These are phyloP conservation scores for Misgurnus mizolepis DNA, from an alignment of 2,113 vertebrate species.

Conservation along the genomic window DNA sequence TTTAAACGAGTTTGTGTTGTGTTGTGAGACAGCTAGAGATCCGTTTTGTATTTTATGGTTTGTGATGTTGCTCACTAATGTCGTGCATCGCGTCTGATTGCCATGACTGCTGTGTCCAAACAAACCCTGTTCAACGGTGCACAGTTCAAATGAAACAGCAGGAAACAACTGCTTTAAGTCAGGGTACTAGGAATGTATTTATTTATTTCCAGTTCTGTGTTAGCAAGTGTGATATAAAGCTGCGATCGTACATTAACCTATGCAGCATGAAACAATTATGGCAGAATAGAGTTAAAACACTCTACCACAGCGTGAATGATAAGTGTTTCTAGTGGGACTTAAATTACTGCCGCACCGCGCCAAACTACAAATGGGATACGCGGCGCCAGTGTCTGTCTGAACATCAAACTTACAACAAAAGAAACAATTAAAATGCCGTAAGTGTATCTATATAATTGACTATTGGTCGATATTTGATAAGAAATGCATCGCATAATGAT, in stretches of 20 bases:
- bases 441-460: conserved; percentile 19
- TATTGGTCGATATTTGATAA: background rate
- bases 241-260: background rate
- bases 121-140: conserved; percentile 4
- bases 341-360: conserved; percentile 57
- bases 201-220: background rate
- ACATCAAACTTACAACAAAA: background rate
- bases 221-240: background rate
- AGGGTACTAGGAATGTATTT: background rate
- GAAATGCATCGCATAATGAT: no score
- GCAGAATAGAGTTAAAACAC: background rate
- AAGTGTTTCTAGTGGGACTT: conserved; percentile 31
- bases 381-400: background rate
- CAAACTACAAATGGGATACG: conserved; percentile 47
- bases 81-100: background rate
- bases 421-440: conserved; percentile 46
- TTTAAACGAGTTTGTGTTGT: background rate
- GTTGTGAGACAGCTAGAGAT: background rate
- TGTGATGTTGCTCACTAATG: background rate
- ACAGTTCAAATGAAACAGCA: conserved; percentile 7
- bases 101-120: conserved; percentile 4
- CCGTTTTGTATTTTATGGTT: background rate
- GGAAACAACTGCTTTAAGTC: conserved; percentile 25
- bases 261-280: no score
- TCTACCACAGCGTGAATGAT: background rate